Conservation (phyloP, 2,888 invertebrate species). For the Cryptocephalus moraei region DNA sequence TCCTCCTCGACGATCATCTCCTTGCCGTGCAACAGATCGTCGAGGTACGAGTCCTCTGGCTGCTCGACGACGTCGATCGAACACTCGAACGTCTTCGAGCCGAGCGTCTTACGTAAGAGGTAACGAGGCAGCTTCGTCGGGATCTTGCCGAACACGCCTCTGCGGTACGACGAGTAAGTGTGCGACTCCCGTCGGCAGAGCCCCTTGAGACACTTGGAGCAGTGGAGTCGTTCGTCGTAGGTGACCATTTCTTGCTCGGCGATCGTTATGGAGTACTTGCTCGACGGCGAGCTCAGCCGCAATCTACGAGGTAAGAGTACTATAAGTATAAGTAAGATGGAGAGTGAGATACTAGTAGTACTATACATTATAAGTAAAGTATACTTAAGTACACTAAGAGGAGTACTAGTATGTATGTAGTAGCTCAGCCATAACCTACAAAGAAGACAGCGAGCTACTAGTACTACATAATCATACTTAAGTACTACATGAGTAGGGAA, state of each 20-base stretch:
- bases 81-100: conserved; percentile 1
- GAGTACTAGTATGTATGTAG: no score
- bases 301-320: no score
- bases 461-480: no score
- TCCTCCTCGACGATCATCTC: conserved; percentile 13
- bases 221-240: conserved; percentile 9
- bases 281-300: not conserved
- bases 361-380: no score
- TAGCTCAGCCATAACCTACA: no score
- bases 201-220: conserved; percentile 12
- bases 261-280: conserved; percentile 6
- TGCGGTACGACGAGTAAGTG: conserved; percentile 1
- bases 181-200: conserved; percentile 9
- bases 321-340: no score
- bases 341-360: no score
- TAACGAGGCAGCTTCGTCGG: conserved; percentile 8
- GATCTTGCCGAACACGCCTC: conserved; percentile 9
- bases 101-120: conserved; percentile 7
- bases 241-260: conserved; percentile 7
- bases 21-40: conserved; percentile 7
- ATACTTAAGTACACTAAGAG: no score
- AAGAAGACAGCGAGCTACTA: no score
- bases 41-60: conserved; percentile 7
- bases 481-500: no score
- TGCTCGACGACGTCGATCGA: conserved; percentile 8